Evolutionary conservation across 2,113 vertebrate genomes (phyloP).

Genomic region (Dinomys branickii): DNA sequence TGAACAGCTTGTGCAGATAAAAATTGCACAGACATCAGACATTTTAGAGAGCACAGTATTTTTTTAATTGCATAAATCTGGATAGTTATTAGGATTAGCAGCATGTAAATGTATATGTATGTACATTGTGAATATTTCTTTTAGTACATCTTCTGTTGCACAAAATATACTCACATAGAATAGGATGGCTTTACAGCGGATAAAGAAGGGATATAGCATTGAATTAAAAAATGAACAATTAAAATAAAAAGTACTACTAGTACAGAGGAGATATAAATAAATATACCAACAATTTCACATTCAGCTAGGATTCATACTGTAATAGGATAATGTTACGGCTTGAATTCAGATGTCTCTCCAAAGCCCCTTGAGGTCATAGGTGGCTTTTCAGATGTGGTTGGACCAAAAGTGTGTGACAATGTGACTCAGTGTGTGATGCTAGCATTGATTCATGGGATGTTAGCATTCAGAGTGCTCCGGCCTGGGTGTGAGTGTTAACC

Average conservation of each 20-base stretch:
- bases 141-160: background rate
- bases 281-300: background rate
- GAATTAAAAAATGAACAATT: background rate
- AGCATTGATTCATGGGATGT: background rate
- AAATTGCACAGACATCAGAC: background rate
- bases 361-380: background rate
- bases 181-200: background rate
- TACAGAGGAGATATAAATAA: background rate
- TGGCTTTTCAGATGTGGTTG: background rate
- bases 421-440: background rate
- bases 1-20: background rate
- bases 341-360: background rate
- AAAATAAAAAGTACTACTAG: background rate
- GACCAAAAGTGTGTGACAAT: background rate
- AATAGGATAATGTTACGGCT: background rate
- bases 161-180: background rate
- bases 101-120: background rate
- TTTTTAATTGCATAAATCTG: background rate
- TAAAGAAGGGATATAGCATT: background rate
- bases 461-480: background rate
- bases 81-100: conserved; percentile 18
- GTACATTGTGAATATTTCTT: background rate
- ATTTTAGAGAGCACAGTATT: background rate
- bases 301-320: background rate
- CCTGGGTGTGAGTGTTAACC: background rate